These are phyloP conservation scores for Gymnocheta viridis DNA, from an alignment of 2,888 invertebrate species.

Conservation along the genomic window DNA sequence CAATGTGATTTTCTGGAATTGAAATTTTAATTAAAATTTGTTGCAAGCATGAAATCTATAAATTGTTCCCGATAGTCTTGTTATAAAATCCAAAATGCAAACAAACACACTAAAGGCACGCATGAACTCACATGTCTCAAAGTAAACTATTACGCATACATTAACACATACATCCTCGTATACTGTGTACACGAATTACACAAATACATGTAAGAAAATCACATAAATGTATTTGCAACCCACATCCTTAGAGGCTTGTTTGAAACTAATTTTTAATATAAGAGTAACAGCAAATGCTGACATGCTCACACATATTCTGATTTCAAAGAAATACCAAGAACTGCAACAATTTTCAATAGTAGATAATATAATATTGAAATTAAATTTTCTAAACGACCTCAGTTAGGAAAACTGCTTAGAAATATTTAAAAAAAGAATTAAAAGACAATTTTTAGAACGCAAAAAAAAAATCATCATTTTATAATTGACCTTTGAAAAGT, in stretches of 20 bases:
- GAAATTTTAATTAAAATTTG: constrained; percentile 62
- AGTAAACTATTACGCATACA: constrained; percentile 12
- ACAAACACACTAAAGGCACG: constrained; percentile 2
- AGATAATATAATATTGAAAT: not conserved
- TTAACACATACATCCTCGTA: not conserved
- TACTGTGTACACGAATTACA: not conserved
- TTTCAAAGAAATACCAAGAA: not conserved
- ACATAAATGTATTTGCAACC: not conserved
- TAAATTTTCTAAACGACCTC: not conserved
- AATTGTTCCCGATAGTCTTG: constrained; percentile 55
- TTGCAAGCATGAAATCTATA: constrained; percentile 24
- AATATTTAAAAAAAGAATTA: not conserved
- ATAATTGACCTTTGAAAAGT: constrained; percentile 36
- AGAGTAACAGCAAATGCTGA: not conserved
- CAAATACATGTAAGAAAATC: not conserved
- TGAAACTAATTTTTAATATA: constrained; percentile 14
- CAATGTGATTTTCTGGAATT: constrained; percentile 30
- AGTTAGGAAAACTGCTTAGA: not conserved
- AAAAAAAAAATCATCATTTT: constrained; percentile 13
- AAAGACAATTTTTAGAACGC: not conserved
- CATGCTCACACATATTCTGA: not conserved
- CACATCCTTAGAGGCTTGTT: constrained; percentile 22
- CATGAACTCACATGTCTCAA: constrained; percentile 1
- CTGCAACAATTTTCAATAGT: not conserved
- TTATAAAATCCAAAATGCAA: constrained; percentile 44